Evolutionary conservation across 2,113 vertebrate species (phyloP).

Genomic region (Saguinus imperator): DNA sequence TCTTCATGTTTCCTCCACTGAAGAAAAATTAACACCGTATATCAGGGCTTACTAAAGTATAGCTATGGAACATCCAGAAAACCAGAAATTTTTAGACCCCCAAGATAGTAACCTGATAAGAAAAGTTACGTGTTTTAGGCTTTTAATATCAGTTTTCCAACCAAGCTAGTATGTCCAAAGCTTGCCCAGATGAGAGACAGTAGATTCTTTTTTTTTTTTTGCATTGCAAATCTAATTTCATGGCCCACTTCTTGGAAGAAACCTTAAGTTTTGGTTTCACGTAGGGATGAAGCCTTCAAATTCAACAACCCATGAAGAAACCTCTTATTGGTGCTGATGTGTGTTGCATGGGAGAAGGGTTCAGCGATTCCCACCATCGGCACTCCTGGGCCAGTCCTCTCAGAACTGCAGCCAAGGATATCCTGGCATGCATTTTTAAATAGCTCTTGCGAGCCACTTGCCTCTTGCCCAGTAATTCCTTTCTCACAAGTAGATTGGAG

Average conservation of each 20-base stretch:
- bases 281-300: slow-evolving; percentile 66
- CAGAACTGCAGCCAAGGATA: neutral
- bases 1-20: slow-evolving; percentile 81
- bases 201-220: slow-evolving; percentile 56
- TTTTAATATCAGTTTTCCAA: slow-evolving; percentile 65
- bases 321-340: slow-evolving; percentile 41
- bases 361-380: neutral
- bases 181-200: slow-evolving; percentile 69
- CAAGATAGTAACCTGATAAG: slow-evolving; percentile 78
- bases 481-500: neutral
- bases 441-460: neutral
- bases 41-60: slow-evolving; percentile 59
- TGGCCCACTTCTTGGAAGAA: slow-evolving; percentile 73
- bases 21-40: slow-evolving; percentile 78
- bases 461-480: neutral
- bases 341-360: neutral
- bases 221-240: slow-evolving; percentile 80
- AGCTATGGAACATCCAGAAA: slow-evolving; percentile 57
- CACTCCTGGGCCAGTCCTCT: neutral
- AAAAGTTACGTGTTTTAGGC: slow-evolving; percentile 70
- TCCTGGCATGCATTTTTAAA: neutral
- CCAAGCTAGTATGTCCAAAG: slow-evolving; percentile 69
- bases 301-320: slow-evolving; percentile 72
- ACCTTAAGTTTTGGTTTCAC: slow-evolving; percentile 74
- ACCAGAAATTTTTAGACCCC: slow-evolving; percentile 68